Evolutionary conservation across 2,888 invertebrate genomes (phyloP).

Genomic region (Lypha dubia): DNA sequence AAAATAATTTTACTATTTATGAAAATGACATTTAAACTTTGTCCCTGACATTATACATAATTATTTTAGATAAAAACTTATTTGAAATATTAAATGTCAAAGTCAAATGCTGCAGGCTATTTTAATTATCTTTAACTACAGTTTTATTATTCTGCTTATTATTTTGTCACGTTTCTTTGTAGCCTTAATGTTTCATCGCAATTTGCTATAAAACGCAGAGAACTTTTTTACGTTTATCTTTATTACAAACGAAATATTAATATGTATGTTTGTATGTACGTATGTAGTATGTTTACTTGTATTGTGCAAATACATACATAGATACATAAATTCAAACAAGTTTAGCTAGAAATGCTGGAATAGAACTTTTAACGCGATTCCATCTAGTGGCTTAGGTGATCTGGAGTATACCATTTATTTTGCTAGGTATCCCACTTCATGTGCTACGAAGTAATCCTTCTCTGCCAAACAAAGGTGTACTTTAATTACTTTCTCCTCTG

Average conservation of each 20-base stretch:
- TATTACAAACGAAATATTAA: not conserved
- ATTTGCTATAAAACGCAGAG: not conserved
- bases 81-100: conserved; percentile 17
- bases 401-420: too few relatives aligned
- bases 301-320: not conserved
- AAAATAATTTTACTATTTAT: too few relatives aligned
- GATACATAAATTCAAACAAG: too few relatives aligned
- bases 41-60: not conserved
- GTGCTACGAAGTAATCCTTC: too few relatives aligned
- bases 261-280: too few relatives aligned
- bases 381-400: too few relatives aligned
- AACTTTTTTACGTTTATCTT: not conserved
- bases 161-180: conserved; percentile 26
- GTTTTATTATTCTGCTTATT: not conserved
- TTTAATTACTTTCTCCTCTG: not conserved
- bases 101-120: conserved; percentile 45
- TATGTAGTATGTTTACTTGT: not conserved
- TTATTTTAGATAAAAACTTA: not conserved
- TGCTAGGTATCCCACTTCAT: too few relatives aligned
- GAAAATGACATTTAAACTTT: not conserved
- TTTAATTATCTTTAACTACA: conserved; percentile 15
- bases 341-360: too few relatives aligned
- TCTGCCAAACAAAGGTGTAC: too few relatives aligned
- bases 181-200: not conserved
- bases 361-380: too few relatives aligned